Conservation (phyloP, 2,888 invertebrate genomes). For the Norana najaformis region DNA sequence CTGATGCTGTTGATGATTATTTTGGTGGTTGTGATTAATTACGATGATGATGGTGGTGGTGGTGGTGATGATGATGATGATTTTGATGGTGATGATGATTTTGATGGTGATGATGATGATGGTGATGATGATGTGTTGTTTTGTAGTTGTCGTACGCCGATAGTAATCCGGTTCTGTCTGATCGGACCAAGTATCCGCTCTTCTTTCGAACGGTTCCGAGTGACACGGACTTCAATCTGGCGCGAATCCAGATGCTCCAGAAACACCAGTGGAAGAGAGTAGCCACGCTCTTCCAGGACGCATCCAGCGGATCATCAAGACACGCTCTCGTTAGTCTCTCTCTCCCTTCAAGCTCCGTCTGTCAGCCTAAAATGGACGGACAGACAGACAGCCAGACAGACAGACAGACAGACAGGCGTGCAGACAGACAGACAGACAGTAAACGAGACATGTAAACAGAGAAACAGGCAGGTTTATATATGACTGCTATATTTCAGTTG, state of each 20-base stretch:
- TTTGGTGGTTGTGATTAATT: neutral
- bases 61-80: neutral
- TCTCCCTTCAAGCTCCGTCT: neutral
- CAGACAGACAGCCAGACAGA: too few species aligned
- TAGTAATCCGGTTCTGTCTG: conserved; percentile 89
- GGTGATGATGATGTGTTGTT: neutral
- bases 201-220: conserved; percentile 96
- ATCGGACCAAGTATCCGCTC: conserved; percentile 76
- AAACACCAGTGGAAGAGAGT: conserved; percentile 97
- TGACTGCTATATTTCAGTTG: neutral
- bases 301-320: conserved; percentile 52
- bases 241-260: conserved; percentile 81
- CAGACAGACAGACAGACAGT: too few species aligned
- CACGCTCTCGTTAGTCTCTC: conserved; percentile 51
- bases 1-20: neutral
- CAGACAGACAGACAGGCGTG: too few species aligned
- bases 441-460: too few species aligned
- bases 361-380: too few species aligned
- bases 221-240: conserved; percentile 92
- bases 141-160: conserved; percentile 90
- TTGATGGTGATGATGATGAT: conserved; percentile 32
- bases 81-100: neutral
- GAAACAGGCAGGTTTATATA: too few species aligned
- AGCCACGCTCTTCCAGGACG: conserved; percentile 80
- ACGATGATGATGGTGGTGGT: neutral